Evolutionary conservation across 92 coral and sea anemone species (phyloP).

Genomic region (Plumapathes pennacea): DNA sequence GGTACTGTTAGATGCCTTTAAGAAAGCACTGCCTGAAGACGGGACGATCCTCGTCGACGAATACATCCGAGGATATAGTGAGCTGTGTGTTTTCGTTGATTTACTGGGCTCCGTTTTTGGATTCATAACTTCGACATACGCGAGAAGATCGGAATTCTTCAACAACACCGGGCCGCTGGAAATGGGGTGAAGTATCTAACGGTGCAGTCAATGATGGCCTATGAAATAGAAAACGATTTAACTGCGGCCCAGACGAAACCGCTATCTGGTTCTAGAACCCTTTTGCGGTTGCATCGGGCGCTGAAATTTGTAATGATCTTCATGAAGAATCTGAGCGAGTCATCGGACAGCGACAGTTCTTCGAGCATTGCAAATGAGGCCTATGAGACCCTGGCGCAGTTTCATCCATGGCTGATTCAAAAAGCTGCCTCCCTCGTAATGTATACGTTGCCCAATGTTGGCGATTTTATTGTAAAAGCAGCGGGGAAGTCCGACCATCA

Average conservation of each 20-base stretch:
- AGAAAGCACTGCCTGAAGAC: conserved; percentile 68
- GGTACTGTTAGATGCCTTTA: conserved; percentile 80
- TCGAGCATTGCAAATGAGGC: conserved; percentile 78
- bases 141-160: conserved; percentile 87
- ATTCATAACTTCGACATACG: conserved; percentile 83
- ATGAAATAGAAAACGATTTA: conserved; percentile 77
- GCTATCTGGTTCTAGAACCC: conserved; percentile 78
- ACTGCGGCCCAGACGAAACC: conserved; percentile 75
- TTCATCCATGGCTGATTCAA: conserved; percentile 92
- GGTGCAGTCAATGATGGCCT: conserved; percentile 82
- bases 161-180: conserved; percentile 63
- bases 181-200: conserved; percentile 61
- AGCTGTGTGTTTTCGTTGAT: conserved; percentile 89
- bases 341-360: conserved; percentile 69
- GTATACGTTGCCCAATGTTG: conserved; percentile 78
- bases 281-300: conserved; percentile 90
- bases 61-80: conserved; percentile 85
- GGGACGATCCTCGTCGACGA: conserved; percentile 78
- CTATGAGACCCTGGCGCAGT: conserved; percentile 80
- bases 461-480: conserved; percentile 67
- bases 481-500: conserved; percentile 34
- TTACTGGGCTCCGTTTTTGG: conserved; percentile 91
- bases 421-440: conserved; percentile 84
- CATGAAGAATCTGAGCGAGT: conserved; percentile 81
- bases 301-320: conserved; percentile 79